Conservation (phyloP, 2,888 invertebrate genomes). For the Pachydiplax longipennis region DNA sequence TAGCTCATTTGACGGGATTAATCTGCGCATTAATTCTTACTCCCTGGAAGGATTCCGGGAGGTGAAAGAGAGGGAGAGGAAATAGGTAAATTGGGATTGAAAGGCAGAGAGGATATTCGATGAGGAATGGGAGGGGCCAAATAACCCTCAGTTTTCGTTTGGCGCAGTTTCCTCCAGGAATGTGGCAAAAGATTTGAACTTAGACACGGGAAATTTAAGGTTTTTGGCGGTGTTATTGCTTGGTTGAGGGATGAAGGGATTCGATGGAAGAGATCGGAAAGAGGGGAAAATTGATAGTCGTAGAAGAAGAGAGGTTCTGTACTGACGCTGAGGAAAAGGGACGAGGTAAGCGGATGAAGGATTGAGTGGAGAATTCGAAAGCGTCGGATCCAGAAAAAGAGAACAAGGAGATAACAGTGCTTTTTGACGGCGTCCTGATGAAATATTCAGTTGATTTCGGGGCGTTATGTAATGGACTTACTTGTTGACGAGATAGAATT, state of each 20-base stretch:
- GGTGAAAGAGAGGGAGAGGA: neutral
- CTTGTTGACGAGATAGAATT: no score
- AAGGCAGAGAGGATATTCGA: neutral
- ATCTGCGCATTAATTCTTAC: neutral
- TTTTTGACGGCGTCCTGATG: no score
- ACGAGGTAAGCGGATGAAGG: neutral
- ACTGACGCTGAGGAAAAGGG: neutral
- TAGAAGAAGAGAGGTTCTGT: neutral
- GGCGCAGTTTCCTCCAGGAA: neutral
- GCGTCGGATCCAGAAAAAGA: no score
- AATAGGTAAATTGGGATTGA: neutral
- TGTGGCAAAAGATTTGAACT: neutral
- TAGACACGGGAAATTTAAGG: neutral
- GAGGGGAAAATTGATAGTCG: neutral
- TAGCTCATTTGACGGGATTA: constrained; percentile 6
- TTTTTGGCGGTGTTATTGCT: neutral
- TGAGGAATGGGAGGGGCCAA: no score
- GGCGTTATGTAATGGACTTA: no score
- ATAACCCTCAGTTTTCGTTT: no score
- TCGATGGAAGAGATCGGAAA: neutral
- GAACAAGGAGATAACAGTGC: no score
- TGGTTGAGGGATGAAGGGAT: neutral
- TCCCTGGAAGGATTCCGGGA: neutral
- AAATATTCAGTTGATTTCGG: no score
- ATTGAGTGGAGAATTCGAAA: neutral